phyloP scores from a whole-genome alignment of 37 sponge, comb jelly and placozoan species.

The Chondrilla cf. caribensis region DNA sequence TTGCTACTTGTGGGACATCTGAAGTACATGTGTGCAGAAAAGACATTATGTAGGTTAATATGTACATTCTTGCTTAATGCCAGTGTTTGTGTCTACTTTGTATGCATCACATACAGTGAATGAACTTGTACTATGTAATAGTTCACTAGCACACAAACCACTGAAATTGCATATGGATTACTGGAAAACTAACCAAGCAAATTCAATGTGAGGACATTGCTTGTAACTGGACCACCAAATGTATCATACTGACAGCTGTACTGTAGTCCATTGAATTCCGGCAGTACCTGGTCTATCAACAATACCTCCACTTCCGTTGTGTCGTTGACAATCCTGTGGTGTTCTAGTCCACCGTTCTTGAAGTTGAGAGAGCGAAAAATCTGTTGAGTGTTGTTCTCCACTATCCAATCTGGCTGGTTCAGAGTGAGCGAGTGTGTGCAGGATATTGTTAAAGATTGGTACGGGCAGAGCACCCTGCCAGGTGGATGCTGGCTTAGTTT shows the following conservation, averaged over 20 bases:
- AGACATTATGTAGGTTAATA: no score
- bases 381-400: not conserved
- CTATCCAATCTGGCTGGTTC: conserved; percentile 4
- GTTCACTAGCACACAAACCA: no score
- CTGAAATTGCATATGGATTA: no score
- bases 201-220: no score
- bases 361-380: not conserved
- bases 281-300: not conserved
- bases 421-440: not conserved
- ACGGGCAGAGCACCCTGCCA: not conserved
- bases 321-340: not conserved
- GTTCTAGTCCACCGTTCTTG: not conserved
- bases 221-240: no score
- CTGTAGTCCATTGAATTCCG: not conserved
- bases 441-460: not conserved
- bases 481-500: not conserved
- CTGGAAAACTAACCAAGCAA: no score
- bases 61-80: no score
- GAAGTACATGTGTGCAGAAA: no score
- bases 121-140: no score
- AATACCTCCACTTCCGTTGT: not conserved
- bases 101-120: no score
- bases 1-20: no score
- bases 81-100: no score
- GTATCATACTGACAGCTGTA: not conserved